Evolutionary conservation across 2,113 vertebrate genomes (phyloP), one percentile per base, ranked within the genome.

Genomic region (Neolamprologus kungweensis): DNA sequence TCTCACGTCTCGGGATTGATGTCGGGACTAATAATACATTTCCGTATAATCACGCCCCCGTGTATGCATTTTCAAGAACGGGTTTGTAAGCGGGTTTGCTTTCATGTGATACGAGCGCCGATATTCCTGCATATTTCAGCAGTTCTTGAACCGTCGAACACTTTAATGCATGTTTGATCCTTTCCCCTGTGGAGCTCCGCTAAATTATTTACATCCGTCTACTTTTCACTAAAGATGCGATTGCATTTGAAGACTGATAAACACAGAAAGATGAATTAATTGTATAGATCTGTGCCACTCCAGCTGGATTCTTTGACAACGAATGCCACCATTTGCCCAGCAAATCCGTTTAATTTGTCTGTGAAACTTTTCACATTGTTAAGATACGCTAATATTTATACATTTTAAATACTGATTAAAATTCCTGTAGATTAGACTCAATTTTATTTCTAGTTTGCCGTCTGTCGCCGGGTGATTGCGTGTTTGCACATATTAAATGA

Each of bases 401-500:
- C 9, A 2, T 13, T 14, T 13, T 55, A 50, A 83, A 87, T n/a
- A 80, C 6, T 58, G 47, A 82, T 82, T 42, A 35, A 84, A 40
- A 12, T 80, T 84, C 79, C 37, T 16, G 73, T 8, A 63, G 78
- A 91, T 84, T 47, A 57, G 12, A 82, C 45, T 84, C 5, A 8
- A 33, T 75, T 88, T n/a, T 51, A 26, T 84, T 40, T 83, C 33
- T 2, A 8, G 33, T 83, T 71, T 19, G 16, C 53, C 5, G 63
- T 82, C 63, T 79, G 57, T 50, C 63, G 47, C 11, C 17, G 81
- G 81, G 65, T 17, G 54, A 57, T 78, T 16, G 14, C 47, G 26
- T 84, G 81, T 91, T 91, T 81, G 80, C 79, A 23, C 79, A 86
- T 80, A 82, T 85, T 73, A 84, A 87, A 75, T 4, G 58, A 85